Percentiles rank a stretch among this genome's conserved stretches.
phyloP scores from a whole-genome alignment of 1,140 invertebrate genomes.

The Nomia melanderi region DNA sequence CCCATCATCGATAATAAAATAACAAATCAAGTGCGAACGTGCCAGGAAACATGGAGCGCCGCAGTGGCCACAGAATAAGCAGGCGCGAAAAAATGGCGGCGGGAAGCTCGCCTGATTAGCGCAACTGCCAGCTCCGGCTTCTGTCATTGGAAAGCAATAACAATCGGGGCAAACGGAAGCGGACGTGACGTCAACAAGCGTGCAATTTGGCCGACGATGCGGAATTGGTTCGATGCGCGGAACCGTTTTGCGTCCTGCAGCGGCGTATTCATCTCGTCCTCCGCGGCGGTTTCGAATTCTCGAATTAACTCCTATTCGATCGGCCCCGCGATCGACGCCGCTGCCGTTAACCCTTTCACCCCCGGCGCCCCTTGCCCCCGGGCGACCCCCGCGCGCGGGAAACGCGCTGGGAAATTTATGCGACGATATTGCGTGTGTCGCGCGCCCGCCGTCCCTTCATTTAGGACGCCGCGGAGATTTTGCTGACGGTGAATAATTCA shows the following conservation, averaged over 20 bases:
- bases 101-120: not conserved
- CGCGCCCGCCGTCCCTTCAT: not conserved
- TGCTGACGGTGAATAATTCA: conserved; percentile 42
- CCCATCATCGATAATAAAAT: too few relatives aligned
- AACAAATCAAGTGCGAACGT: too few relatives aligned
- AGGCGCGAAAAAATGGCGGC: not conserved
- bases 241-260: conserved; percentile 11
- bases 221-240: conserved; percentile 58
- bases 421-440: conserved; percentile 20
- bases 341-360: not conserved
- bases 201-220: conserved; percentile 65
- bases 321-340: conserved; percentile 11
- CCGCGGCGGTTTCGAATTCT: conserved; percentile 43
- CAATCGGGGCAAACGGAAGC: conserved; percentile 67
- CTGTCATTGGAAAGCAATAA: conserved; percentile 68
- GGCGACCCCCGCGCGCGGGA: not conserved
- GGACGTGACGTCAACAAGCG: conserved; percentile 70
- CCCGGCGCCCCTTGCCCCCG: not conserved
- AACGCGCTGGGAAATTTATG: conserved; percentile 38
- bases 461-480: conserved; percentile 1
- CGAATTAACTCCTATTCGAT: conserved; percentile 57
- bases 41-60: too few relatives aligned
- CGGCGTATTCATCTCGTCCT: conserved; percentile 36
- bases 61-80: not conserved
- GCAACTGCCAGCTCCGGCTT: not conserved